A percentile compares a stretch with the other conserved stretches of the same genome.
Conservation (phyloP, 2,113 vertebrate genomes). For the Gasterosteus aculeatus region DNA sequence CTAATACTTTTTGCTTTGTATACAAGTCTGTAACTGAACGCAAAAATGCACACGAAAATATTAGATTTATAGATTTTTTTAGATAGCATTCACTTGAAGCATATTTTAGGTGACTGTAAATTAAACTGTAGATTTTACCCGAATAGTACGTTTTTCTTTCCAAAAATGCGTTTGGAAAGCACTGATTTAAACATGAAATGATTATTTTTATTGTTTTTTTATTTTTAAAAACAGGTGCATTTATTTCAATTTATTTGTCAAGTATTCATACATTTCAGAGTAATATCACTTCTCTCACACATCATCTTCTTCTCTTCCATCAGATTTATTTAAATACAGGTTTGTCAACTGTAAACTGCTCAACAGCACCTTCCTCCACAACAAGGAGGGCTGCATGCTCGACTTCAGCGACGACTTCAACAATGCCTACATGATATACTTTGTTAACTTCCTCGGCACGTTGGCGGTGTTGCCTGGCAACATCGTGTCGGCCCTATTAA, state of each 20-base stretch:
- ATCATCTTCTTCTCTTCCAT: neutral
- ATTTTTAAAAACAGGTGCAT: too few relatives aligned
- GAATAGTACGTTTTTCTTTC: too few relatives aligned
- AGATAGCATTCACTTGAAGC: neutral
- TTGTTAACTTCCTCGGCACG: slow-evolving; percentile 96
- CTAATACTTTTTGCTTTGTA: neutral
- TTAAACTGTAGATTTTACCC: neutral
- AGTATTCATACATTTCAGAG: neutral
- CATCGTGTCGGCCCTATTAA: slow-evolving; percentile 94
- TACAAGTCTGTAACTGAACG: neutral
- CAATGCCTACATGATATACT: slow-evolving; percentile 99
- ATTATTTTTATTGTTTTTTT: neutral
- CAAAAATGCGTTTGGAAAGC: neutral
- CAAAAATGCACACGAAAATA: neutral
- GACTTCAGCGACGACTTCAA: slow-evolving; percentile 95
- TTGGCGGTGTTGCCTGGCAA: slow-evolving; percentile 95
- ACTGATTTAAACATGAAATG: neutral
- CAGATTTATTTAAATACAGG: slow-evolving; percentile 96
- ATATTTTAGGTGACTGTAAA: neutral
- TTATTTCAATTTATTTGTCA: neutral
- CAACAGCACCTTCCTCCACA: slow-evolving; percentile 96
- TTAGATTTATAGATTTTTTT: neutral
- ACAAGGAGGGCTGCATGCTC: slow-evolving; percentile 95
- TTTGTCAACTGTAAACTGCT: slow-evolving; percentile 89
- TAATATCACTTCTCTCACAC: neutral